Conservation (phyloP, 1,140 invertebrate species). For the Portunus trituberculatus region DNA sequence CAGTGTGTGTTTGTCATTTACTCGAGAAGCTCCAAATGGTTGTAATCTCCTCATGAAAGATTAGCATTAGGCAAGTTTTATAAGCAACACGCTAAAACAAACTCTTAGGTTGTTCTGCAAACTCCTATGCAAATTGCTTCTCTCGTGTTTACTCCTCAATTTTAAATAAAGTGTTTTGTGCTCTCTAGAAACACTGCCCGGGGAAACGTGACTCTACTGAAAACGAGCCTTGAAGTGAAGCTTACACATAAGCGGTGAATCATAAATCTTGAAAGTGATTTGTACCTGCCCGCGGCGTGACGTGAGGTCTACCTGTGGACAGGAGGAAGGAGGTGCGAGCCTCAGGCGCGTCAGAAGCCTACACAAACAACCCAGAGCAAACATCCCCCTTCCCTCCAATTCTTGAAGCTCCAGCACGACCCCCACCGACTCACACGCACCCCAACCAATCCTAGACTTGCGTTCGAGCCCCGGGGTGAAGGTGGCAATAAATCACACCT, state of each 20-base stretch:
- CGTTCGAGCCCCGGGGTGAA: not conserved
- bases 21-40: not conserved
- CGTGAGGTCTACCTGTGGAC: not conserved
- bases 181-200: not conserved
- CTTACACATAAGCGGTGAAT: slow-evolving; percentile 48
- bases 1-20: not conserved
- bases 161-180: slow-evolving; percentile 2
- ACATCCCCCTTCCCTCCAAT: slow-evolving; percentile 47
- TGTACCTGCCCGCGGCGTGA: slow-evolving; percentile 45
- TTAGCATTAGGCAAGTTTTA: not conserved
- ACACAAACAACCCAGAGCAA: slow-evolving; percentile 66
- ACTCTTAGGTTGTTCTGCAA: not conserved
- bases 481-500: not conserved
- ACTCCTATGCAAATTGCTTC: not conserved
- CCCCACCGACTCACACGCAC: slow-evolving; percentile 11
- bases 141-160: not conserved
- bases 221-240: not conserved
- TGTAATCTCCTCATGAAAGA: not conserved
- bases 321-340: slow-evolving; percentile 40
- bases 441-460: not conserved
- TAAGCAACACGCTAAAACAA: not conserved
- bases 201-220: not conserved
- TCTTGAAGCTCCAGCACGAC: slow-evolving; percentile 14
- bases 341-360: slow-evolving; percentile 61
- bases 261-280: slow-evolving; percentile 54